phyloP scores from a whole-genome alignment of 2,888 invertebrate species.

The Macaria liturata region DNA sequence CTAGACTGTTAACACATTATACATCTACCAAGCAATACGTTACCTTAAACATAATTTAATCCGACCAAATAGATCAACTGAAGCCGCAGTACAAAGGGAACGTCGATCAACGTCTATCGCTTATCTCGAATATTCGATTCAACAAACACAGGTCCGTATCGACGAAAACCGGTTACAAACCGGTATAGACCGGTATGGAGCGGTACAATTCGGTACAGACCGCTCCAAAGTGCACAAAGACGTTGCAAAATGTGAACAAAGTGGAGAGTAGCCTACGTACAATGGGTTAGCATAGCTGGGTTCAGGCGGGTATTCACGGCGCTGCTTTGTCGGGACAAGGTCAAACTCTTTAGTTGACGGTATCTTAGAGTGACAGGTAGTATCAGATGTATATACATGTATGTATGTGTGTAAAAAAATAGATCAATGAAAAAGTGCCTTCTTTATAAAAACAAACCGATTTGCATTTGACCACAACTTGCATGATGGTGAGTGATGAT shows the following conservation, averaged over 20 bases:
- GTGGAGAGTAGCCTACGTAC: constrained; percentile 10
- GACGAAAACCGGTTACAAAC: constrained; percentile 7
- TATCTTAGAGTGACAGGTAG: too few relatives aligned
- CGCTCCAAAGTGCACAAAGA: constrained; percentile 28
- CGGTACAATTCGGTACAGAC: constrained; percentile 16
- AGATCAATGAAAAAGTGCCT: too few relatives aligned
- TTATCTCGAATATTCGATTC: constrained; percentile 25
- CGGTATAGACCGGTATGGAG: constrained; percentile 11
- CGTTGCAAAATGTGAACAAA: constrained; percentile 30
- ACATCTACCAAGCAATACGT: too few relatives aligned
- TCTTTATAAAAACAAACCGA: too few relatives aligned
- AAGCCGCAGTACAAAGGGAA: constrained; percentile 14
- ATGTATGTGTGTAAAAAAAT: too few relatives aligned
- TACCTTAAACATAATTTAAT: not conserved
- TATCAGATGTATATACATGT: too few relatives aligned
- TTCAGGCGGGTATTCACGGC: constrained; percentile 2
- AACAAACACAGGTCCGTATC: constrained; percentile 19
- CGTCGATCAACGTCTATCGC: constrained; percentile 9
- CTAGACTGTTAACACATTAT: too few relatives aligned
- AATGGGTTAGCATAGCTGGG: not conserved
- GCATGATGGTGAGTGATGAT: too few relatives aligned
- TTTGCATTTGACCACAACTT: too few relatives aligned
- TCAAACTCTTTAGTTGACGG: not conserved
- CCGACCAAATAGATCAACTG: not conserved
- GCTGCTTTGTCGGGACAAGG: not conserved